These are phyloP conservation scores for Holothuria scabra DNA, from an alignment of 53 echinoderm and acorn worm genomes.

Conservation along the genomic window DNA sequence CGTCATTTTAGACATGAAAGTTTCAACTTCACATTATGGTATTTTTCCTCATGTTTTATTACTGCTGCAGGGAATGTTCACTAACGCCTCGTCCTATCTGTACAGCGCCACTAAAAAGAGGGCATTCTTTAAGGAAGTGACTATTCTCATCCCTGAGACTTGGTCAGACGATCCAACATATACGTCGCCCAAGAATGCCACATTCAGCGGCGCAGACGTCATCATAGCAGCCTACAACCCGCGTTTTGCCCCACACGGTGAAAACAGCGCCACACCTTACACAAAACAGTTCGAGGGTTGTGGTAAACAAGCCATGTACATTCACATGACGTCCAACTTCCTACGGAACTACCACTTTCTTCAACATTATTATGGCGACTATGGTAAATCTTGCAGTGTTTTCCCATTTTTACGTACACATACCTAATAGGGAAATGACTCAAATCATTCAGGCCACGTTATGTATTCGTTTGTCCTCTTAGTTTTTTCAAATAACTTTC, in stretches of 20 bases:
- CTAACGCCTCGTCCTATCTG: conserved; percentile 56
- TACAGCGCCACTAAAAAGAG: conserved; percentile 63
- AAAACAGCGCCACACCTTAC: conserved; percentile 32
- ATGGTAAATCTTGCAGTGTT: not conserved
- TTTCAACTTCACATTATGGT: too few species aligned
- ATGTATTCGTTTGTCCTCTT: too few species aligned
- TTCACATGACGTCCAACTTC: conserved; percentile 56
- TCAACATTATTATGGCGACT: not conserved
- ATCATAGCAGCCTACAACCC: conserved; percentile 68
- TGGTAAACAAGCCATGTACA: conserved; percentile 54
- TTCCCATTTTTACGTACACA: too few species aligned
- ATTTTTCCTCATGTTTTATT: too few species aligned
- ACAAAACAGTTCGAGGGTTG: conserved; percentile 72
- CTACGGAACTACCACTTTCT: not conserved
- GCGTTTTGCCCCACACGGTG: conserved; percentile 54
- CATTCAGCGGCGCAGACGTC: conserved; percentile 63
- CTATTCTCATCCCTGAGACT: conserved; percentile 61
- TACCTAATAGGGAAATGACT: too few species aligned
- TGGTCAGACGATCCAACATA: conserved; percentile 52
- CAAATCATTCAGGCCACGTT: too few species aligned
- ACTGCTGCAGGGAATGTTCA: conserved; percentile 60
- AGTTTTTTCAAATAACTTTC: too few species aligned
- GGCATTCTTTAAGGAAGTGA: conserved; percentile 61
- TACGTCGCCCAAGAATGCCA: conserved; percentile 52
- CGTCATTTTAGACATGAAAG: too few species aligned